Conservation (phyloP, 2,888 invertebrate genomes). For the Euproctis similis region DNA sequence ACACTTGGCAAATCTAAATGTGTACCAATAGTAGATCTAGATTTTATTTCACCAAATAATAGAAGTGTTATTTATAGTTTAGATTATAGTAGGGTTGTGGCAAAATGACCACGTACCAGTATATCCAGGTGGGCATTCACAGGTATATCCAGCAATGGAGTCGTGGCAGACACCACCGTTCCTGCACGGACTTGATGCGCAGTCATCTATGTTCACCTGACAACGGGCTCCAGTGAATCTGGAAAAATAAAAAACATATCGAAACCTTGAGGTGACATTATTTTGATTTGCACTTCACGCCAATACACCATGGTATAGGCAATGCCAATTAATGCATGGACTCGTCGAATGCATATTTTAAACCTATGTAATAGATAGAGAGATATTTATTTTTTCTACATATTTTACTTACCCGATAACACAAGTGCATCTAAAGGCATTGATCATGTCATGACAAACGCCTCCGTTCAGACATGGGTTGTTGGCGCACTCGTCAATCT, state of each 20-base stretch:
- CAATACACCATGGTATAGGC: no score
- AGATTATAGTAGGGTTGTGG: no score
- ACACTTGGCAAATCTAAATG: no score
- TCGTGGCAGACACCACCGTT: slow-evolving; percentile 93
- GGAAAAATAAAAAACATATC: no score
- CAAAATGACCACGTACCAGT: slow-evolving; percentile 80
- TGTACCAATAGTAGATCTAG: no score
- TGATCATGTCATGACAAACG: slow-evolving; percentile 89
- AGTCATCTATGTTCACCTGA: slow-evolving; percentile 93
- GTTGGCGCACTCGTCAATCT: slow-evolving; percentile 92
- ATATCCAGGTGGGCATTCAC: slow-evolving; percentile 92
- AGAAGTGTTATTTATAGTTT: no score
- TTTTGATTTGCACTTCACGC: no score
- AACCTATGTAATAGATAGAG: neutral
- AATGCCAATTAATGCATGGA: no score
- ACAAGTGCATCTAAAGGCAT: slow-evolving; percentile 91
- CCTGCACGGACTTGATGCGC: slow-evolving; percentile 90
- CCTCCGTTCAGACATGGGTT: slow-evolving; percentile 92
- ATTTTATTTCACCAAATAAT: no score
- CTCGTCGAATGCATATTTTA: no score
- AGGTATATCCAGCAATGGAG: slow-evolving; percentile 91
- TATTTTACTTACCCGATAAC: slow-evolving; percentile 82
- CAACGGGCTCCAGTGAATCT: slow-evolving; percentile 89
- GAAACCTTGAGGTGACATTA: no score
- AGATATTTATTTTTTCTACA: no score